phyloP scores from a whole-genome alignment of 2,797 vertebrate genomes.

The Paramormyrops hopkinsi region DNA sequence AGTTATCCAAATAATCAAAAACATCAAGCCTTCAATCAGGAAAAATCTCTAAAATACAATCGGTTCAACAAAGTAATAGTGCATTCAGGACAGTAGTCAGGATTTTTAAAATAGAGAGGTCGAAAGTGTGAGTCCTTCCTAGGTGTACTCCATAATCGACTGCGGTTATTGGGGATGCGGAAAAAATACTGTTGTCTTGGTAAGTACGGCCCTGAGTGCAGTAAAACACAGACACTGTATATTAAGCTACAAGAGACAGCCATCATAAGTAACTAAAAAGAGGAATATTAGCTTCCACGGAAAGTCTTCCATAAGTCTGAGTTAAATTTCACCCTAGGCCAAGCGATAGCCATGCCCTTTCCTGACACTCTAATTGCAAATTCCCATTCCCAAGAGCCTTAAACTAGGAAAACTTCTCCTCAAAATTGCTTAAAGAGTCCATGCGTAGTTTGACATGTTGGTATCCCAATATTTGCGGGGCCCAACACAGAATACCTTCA shows the following conservation, averaged over 20 bases:
- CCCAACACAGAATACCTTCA: not conserved
- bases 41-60: not conserved
- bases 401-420: not conserved
- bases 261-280: not conserved
- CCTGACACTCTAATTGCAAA: not conserved
- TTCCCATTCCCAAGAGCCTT: not conserved
- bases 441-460: not conserved
- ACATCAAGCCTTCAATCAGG: not conserved
- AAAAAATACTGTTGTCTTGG: not conserved
- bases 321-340: not conserved
- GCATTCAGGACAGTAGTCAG: not conserved
- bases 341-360: not conserved
- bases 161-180: not conserved
- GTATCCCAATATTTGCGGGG: not conserved
- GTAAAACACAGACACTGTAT: not conserved
- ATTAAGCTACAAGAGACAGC: not conserved
- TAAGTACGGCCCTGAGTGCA: not conserved
- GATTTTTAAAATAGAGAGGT: not conserved
- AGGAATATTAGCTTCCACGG: not conserved
- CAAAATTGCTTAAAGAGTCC: not conserved
- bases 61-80: not conserved
- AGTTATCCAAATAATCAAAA: not conserved
- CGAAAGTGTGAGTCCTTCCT: not conserved
- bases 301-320: not conserved
- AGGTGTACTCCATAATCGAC: not conserved